Percentiles rank a stretch among this genome's conserved stretches.
phyloP scores from a whole-genome alignment of 1,140 invertebrate genomes.

The Diorhabda sublineata region DNA sequence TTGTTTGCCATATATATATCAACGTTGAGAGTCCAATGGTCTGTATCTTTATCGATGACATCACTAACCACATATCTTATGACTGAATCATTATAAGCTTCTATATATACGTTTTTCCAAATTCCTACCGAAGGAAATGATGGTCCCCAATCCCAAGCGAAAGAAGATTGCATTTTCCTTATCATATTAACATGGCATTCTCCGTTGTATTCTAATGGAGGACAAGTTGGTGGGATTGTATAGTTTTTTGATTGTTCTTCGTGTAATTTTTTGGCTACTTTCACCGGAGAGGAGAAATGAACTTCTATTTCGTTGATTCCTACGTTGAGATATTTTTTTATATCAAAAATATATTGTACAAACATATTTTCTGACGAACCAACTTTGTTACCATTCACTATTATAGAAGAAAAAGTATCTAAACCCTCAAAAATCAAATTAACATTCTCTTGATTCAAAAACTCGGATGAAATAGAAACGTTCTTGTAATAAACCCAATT shows the following conservation, averaged over 20 bases:
- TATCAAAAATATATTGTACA: conserved; percentile 70
- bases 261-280: conserved; percentile 58
- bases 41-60: conserved; percentile 34
- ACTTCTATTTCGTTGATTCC: conserved; percentile 66
- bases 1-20: conserved; percentile 36
- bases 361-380: conserved; percentile 87
- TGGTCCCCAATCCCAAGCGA: conserved; percentile 99
- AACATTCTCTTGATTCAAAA: conserved; percentile 27
- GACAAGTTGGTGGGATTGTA: conserved; percentile 74
- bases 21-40: conserved; percentile 49
- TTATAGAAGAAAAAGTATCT: conserved; percentile 77
- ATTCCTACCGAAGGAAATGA: conserved; percentile 84
- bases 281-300: conserved; percentile 71
- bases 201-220: conserved; percentile 74
- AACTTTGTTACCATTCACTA: conserved; percentile 65
- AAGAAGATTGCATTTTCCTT: conserved; percentile 95
- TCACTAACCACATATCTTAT: conserved; percentile 51
- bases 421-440: conserved; percentile 70
- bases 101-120: conserved; percentile 52
- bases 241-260: conserved; percentile 56
- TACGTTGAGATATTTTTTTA: conserved; percentile 53
- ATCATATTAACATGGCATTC: conserved; percentile 94
- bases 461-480: conserved; percentile 48
- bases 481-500: conserved; percentile 69
- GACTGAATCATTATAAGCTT: conserved; percentile 49